These are phyloP conservation scores for Liparis tanakae DNA, from an alignment of 2,797 vertebrate genomes.

Conservation along the genomic window DNA sequence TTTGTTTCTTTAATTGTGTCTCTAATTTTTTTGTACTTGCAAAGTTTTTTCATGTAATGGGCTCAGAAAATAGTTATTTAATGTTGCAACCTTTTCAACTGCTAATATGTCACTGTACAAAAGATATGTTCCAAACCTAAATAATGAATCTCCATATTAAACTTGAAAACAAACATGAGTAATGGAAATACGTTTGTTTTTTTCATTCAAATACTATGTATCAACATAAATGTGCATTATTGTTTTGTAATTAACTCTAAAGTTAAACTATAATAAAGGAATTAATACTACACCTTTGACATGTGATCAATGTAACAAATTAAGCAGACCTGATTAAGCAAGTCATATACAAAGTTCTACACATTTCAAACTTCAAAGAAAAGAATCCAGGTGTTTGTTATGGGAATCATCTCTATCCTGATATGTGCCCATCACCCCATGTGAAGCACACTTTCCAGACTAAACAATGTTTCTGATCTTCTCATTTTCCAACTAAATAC, in stretches of 20 bases:
- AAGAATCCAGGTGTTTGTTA: too few relatives aligned
- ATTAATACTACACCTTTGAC: slow-evolving; percentile 65
- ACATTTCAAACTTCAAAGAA: too few relatives aligned
- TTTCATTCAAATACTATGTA: not conserved
- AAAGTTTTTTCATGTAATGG: not conserved
- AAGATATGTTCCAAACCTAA: not conserved
- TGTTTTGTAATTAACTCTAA: not conserved
- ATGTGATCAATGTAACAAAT: slow-evolving; percentile 60
- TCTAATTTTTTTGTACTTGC: not conserved
- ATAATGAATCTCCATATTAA: not conserved
- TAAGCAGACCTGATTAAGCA: slow-evolving; percentile 42
- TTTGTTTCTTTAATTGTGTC: not conserved
- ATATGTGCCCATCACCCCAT: too few relatives aligned
- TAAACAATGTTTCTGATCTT: too few relatives aligned
- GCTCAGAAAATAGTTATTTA: not conserved
- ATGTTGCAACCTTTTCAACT: not conserved
- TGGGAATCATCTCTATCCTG: too few relatives aligned
- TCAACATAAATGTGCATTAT: not conserved
- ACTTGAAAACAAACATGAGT: not conserved
- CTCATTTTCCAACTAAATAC: too few relatives aligned
- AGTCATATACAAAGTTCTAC: too few relatives aligned
- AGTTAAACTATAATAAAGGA: slow-evolving; percentile 10
- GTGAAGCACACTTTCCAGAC: too few relatives aligned
- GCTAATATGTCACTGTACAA: not conserved
- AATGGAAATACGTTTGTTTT: not conserved